A percentile compares a stretch with the other conserved stretches of the same genome.
These are phyloP conservation scores for Melinopterus prodromus DNA, from an alignment of 2,888 invertebrate genomes.

Conservation along the genomic window DNA sequence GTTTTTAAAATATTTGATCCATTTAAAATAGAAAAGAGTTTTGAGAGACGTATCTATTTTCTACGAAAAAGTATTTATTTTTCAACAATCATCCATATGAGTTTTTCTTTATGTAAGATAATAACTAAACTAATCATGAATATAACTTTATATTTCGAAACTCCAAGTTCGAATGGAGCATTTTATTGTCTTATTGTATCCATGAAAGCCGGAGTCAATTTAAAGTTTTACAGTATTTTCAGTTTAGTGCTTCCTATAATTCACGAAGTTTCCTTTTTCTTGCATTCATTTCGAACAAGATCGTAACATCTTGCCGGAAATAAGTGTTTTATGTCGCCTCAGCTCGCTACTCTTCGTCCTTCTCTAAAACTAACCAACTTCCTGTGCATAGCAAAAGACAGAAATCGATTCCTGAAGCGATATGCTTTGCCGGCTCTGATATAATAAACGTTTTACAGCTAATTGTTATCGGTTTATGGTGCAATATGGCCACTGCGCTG, in stretches of 20 bases:
- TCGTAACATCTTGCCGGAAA: constrained; percentile 46
- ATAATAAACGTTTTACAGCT: constrained; percentile 61
- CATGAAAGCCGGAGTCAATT: constrained; percentile 19
- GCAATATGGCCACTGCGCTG: constrained; percentile 61
- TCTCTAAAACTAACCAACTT: constrained; percentile 37
- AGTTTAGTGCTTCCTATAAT: constrained; percentile 30
- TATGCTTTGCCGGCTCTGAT: constrained; percentile 46
- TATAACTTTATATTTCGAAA: too few relatives aligned
- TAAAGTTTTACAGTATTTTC: constrained; percentile 42
- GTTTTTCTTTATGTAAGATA: too few relatives aligned
- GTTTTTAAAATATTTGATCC: too few relatives aligned
- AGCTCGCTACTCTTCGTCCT: constrained; percentile 41
- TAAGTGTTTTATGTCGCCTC: constrained; percentile 33
- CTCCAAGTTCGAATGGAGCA: background rate
- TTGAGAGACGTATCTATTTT: too few relatives aligned
- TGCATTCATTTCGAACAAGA: constrained; percentile 42
- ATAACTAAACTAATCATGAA: too few relatives aligned
- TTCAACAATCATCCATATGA: too few relatives aligned
- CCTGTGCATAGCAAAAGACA: background rate
- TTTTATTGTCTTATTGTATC: constrained; percentile 5
- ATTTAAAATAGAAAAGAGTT: too few relatives aligned
- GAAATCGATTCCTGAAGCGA: constrained; percentile 17
- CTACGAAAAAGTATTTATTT: too few relatives aligned
- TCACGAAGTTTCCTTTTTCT: constrained; percentile 43
- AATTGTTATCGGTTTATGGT: constrained; percentile 62